Conservation (phyloP, 2,888 invertebrate genomes). For the Argyresthia albistria region DNA sequence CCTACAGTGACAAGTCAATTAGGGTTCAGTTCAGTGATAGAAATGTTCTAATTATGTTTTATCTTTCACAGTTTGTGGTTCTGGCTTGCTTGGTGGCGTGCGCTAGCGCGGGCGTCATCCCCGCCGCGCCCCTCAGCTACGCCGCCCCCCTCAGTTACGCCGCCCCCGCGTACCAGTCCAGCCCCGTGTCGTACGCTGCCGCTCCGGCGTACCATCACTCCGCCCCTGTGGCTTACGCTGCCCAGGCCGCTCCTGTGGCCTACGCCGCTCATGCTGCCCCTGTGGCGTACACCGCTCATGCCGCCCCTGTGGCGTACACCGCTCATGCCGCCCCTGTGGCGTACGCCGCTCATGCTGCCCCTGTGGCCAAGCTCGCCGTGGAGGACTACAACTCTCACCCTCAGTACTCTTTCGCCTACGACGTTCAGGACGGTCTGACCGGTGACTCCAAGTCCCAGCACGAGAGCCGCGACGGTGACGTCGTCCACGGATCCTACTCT, state of each 20-base stretch:
- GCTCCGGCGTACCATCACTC: slow-evolving; percentile 19
- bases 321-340: slow-evolving; percentile 13
- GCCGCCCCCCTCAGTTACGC: slow-evolving; percentile 32
- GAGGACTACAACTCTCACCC: slow-evolving; percentile 62
- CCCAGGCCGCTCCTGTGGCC: slow-evolving; percentile 19
- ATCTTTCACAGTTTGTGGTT: slow-evolving; percentile 41
- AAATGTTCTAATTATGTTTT: slow-evolving; percentile 4
- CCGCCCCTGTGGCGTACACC: slow-evolving; percentile 38
- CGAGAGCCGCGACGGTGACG: slow-evolving; percentile 56
- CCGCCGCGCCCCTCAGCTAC: slow-evolving; percentile 33
- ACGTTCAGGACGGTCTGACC: slow-evolving; percentile 30
- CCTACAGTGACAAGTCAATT: background rate
- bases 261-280: slow-evolving; percentile 21
- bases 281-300: slow-evolving; percentile 22
- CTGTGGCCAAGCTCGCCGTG: slow-evolving; percentile 20
- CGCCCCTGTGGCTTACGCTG: slow-evolving; percentile 18
- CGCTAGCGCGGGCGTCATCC: slow-evolving; percentile 43
- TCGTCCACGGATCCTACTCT: slow-evolving; percentile 61
- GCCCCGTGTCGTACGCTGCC: slow-evolving; percentile 33
- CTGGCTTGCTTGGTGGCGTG: slow-evolving; percentile 48
- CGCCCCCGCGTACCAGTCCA: slow-evolving; percentile 18
- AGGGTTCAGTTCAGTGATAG: background rate
- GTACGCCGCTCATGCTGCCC: slow-evolving; percentile 26
- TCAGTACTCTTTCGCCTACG: slow-evolving; percentile 36
- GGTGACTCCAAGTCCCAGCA: slow-evolving; percentile 50